Conservation (phyloP, 2,113 vertebrate genomes). For the Aix galericulata region DNA sequence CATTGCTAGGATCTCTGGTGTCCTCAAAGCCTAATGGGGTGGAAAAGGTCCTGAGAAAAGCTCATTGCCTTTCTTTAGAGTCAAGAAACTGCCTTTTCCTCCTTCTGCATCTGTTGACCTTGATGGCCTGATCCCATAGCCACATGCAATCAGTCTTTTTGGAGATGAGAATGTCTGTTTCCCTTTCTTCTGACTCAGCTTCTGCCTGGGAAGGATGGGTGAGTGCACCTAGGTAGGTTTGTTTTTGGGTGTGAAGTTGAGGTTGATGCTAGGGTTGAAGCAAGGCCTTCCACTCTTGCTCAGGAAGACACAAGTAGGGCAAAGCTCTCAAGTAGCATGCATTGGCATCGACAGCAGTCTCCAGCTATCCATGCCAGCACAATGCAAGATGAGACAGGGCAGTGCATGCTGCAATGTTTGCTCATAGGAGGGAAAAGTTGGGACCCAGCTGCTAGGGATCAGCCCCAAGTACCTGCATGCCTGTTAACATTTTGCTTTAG, state of each 20-base stretch:
- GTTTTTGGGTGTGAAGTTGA: fast-evolving
- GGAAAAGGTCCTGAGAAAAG: not conserved
- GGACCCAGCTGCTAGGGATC: not conserved
- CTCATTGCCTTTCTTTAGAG: not conserved
- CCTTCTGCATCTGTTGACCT: not conserved
- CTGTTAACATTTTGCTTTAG: not conserved
- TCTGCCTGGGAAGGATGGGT: not conserved
- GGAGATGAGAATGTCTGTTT: not conserved
- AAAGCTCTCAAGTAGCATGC: not conserved
- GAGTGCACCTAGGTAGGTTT: fast-evolving
- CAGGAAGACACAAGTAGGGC: fast-evolving
- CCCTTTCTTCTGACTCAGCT: not conserved
- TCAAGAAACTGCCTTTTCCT: not conserved
- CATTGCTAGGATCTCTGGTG: not conserved
- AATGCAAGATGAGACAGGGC: not conserved
- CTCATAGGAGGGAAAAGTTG: not conserved
- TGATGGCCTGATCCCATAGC: not conserved
- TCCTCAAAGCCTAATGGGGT: not conserved
- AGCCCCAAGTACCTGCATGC: fast-evolving
- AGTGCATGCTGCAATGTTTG: not conserved
- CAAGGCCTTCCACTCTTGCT: not conserved
- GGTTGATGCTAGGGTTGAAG: not conserved
- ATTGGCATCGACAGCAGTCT: not conserved
- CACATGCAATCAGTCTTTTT: not conserved
- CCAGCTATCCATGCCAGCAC: not conserved